These are phyloP conservation scores for Otocyon megalotis DNA, from an alignment of 2,113 vertebrate species.

Conservation along the genomic window DNA sequence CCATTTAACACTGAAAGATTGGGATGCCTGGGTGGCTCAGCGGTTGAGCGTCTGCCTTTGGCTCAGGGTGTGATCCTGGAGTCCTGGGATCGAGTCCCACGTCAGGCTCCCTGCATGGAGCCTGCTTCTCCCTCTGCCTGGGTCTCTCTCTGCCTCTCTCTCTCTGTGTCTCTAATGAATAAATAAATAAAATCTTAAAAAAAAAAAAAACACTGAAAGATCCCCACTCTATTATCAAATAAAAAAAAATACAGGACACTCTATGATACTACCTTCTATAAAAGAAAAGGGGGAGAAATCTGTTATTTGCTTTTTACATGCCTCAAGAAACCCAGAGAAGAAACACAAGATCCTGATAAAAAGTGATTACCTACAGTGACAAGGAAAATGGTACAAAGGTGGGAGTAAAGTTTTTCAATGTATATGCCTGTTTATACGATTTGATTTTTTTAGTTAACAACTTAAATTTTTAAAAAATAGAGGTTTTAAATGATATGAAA, in stretches of 20 bases:
- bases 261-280: not conserved
- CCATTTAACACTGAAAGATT: not conserved
- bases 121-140: too few species aligned
- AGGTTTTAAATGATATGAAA: not conserved
- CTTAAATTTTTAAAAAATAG: not conserved
- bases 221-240: not conserved
- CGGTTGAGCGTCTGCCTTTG: too few species aligned
- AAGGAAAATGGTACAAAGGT: not conserved
- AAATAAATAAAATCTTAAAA: too few species aligned
- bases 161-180: too few species aligned
- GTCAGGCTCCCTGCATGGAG: too few species aligned
- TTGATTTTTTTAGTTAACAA: not conserved
- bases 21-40: too few species aligned
- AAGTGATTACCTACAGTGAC: not conserved
- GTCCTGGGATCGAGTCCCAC: too few species aligned
- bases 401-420: not conserved
- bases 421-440: not conserved
- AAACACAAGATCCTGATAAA: not conserved
- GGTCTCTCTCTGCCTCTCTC: too few species aligned
- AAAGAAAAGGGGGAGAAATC: not conserved
- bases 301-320: not conserved
- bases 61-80: too few species aligned
- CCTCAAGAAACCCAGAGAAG: not conserved
- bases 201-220: not conserved
- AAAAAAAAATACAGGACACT: not conserved